Evolutionary conservation across 2,113 vertebrate species (phyloP).

Genomic region (Phrynosoma blainvillii): DNA sequence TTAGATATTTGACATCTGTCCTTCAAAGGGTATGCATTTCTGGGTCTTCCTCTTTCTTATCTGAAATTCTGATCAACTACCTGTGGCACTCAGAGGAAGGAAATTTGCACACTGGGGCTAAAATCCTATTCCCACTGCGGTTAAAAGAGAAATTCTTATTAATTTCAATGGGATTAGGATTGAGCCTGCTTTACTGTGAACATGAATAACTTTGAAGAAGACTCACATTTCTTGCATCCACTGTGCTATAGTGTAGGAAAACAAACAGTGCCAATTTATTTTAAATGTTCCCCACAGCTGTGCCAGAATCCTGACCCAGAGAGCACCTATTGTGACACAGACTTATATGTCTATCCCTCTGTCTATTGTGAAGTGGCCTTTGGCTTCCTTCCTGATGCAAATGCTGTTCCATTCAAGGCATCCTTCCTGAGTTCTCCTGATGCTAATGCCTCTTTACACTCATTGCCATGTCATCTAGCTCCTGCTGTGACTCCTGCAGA

Average conservation of each 20-base stretch:
- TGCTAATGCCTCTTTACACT: constrained; percentile 66
- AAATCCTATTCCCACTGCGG: not conserved
- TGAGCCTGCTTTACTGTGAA: constrained; percentile 12
- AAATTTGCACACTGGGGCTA: constrained; percentile 12
- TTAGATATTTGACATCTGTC: not conserved
- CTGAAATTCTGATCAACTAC: not conserved
- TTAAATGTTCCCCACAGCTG: constrained; percentile 12
- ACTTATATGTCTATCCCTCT: not conserved
- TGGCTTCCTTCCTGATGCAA: constrained; percentile 56
- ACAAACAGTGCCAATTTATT: constrained; percentile 34
- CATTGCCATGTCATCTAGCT: constrained; percentile 57
- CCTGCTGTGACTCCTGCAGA: constrained; percentile 67
- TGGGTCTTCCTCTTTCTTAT: not conserved
- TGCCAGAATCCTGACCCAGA: constrained; percentile 34
- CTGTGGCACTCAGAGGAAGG: not conserved
- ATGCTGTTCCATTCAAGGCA: constrained; percentile 57
- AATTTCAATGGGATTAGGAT: constrained; percentile 26
- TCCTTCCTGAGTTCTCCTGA: constrained; percentile 48
- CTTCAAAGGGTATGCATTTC: not conserved
- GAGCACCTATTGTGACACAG: constrained; percentile 30
- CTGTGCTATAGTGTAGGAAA: not conserved
- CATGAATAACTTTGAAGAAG: constrained; percentile 5
- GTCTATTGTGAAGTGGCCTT: constrained; percentile 35
- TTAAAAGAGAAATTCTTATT: constrained; percentile 17
- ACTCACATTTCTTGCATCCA: not conserved